Evolutionary conservation across 2,888 invertebrate genomes (phyloP), one percentile per base, ranked within the genome.

Genomic region (Apamea sordens): DNA sequence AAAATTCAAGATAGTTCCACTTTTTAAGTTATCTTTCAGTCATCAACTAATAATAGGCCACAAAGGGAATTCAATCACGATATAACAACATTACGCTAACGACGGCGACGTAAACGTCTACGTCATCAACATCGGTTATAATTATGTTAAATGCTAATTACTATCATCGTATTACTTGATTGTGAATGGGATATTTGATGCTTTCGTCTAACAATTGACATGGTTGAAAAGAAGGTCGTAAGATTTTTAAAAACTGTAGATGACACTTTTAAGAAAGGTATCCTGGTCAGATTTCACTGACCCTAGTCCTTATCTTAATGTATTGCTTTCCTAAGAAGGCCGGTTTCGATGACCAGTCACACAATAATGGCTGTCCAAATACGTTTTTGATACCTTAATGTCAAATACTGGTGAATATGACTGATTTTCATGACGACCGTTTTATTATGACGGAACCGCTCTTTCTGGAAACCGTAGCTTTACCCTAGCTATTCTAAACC

Each of bases 81-180:
- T 36, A 7, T 67, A 67, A 82, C n/a, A 13, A 56, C 18, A 61
- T 85, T 56, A 70, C 47, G 47, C 32, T 85, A 67, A 83, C 44
- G 41, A 71, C 65, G 53, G 85, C 44, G 41, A 71, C 65, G 53
- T 83, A 53, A 71, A 67, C 41, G 56, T 71, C 32, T 70, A 41
- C 73, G 73, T 73, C 47, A 50, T 81, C 53, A 79, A 63, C 28
- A 59, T 69, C 24, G 13, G 24, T 21, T 73, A 41, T 56, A 80
- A 80, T 80, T 64, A 67, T 53, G 69, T 70, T 85, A 85, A 61
- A 70, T 80, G 44, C n/a, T 80, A 61, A 79, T 82, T 73, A 69
- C 41, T 67, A 53, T 61, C 36, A 68, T 79, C 59, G 15, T 24
- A 28, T 79, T 50, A 76, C 11, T 69, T 56, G 76, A 11, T 53